Evolutionary conservation across 2,113 vertebrate genomes (phyloP).

Genomic region (Sminthopsis crassicaudata): DNA sequence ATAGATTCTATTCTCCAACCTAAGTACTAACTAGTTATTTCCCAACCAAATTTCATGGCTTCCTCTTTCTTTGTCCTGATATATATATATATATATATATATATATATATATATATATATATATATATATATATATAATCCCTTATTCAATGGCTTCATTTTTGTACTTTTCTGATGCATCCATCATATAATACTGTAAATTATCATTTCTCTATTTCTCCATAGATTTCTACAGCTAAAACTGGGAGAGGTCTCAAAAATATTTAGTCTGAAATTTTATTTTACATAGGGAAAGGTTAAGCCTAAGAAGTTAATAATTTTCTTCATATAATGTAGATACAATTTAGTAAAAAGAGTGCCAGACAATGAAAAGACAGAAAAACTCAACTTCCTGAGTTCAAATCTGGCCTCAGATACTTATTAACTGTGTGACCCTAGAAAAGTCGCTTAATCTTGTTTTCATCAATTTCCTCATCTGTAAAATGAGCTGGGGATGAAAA

Average conservation of each 20-base stretch:
- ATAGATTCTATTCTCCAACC: background rate
- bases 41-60: background rate
- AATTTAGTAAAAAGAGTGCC: background rate
- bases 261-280: background rate
- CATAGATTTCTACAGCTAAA: background rate
- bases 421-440: background rate
- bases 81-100: background rate
- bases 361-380: background rate
- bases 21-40: background rate
- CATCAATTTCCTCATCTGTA: background rate
- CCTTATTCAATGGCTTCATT: background rate
- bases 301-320: background rate
- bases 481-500: background rate
- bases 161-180: background rate
- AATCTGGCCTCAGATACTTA: background rate
- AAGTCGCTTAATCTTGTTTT: background rate
- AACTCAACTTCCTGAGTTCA: background rate
- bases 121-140: background rate
- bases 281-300: background rate
- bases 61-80: background rate
- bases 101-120: background rate
- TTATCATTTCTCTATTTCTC: background rate
- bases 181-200: background rate
- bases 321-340: background rate
- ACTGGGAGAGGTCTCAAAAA: background rate